Evolutionary conservation across 2,888 invertebrate species (phyloP).

Genomic region (Gasteruption jaculator): DNA sequence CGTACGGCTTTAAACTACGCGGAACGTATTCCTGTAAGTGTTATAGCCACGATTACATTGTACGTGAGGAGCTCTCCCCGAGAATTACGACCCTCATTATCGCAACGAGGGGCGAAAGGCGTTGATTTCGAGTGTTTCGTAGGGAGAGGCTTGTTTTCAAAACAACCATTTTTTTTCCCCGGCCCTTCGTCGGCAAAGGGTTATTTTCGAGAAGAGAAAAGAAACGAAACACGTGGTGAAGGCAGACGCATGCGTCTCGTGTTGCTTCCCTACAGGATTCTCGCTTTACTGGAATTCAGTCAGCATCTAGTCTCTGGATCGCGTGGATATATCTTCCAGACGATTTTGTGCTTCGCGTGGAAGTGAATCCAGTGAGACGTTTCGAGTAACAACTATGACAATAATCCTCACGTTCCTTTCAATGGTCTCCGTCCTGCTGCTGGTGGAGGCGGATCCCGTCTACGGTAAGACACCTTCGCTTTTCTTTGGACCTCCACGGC

Average conservation of each 20-base stretch:
- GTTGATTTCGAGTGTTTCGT: too few relatives aligned
- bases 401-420: slow-evolving; percentile 22
- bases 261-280: slow-evolving; percentile 44
- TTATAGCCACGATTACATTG: slow-evolving; percentile 40
- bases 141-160: too few relatives aligned
- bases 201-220: slow-evolving; percentile 22
- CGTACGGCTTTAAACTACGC: slow-evolving; percentile 14
- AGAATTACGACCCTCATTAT: slow-evolving; percentile 42
- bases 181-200: too few relatives aligned
- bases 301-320: slow-evolving; percentile 43
- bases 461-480: too few relatives aligned
- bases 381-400: slow-evolving; percentile 24
- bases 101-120: slow-evolving; percentile 14
- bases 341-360: slow-evolving; percentile 29
- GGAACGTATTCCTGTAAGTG: too few relatives aligned
- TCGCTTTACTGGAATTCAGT: slow-evolving; percentile 36
- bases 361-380: slow-evolving; percentile 18
- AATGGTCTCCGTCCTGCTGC: too few relatives aligned
- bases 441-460: too few relatives aligned
- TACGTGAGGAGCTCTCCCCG: slow-evolving; percentile 40
- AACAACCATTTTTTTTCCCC: too few relatives aligned
- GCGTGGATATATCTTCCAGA: too few relatives aligned
- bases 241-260: slow-evolving; percentile 44
- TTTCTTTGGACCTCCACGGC: too few relatives aligned
- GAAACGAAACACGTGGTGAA: slow-evolving; percentile 38